Percentiles rank a stretch among this genome's conserved stretches.
phyloP scores from a whole-genome alignment of 1,140 invertebrate species.

The Megalonaias nervosa region DNA sequence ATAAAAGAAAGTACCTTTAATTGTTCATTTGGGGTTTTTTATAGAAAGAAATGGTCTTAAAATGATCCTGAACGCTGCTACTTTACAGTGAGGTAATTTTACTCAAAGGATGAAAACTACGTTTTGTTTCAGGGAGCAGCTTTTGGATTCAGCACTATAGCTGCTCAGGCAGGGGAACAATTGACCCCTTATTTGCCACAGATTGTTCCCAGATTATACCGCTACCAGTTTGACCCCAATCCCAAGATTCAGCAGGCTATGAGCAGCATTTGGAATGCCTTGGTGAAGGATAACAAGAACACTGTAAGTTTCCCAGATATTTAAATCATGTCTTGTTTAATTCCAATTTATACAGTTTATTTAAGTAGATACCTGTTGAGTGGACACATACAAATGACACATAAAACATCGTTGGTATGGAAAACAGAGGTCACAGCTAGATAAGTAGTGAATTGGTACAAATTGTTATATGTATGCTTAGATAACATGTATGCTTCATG shows the following conservation, averaged over 20 bases:
- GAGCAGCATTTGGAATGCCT: slow-evolving; percentile 90
- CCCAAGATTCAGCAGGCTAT: slow-evolving; percentile 92
- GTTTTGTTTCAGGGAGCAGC: slow-evolving; percentile 81
- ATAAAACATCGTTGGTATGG: no score
- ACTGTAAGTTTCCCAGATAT: slow-evolving; percentile 76
- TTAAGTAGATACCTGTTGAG: no score
- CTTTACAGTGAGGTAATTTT: no score
- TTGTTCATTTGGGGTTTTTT: no score
- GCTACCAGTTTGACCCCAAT: slow-evolving; percentile 89
- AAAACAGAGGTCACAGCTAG: no score
- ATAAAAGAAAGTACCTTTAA: no score
- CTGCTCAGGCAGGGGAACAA: slow-evolving; percentile 85
- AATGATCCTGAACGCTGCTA: no score
- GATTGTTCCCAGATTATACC: slow-evolving; percentile 91
- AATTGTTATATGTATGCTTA: no score
- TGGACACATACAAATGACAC: no score
- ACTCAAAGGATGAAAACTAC: background rate
- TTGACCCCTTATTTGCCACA: slow-evolving; percentile 85
- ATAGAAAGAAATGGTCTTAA: no score
- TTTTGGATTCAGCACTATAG: slow-evolving; percentile 90
- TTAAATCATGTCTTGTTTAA: background rate
- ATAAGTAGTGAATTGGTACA: no score
- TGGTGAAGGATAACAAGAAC: slow-evolving; percentile 89
- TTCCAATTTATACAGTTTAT: background rate
- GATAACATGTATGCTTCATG: no score